Percentiles rank a stretch among this genome's conserved stretches.
These are phyloP conservation scores for Mamestra configurata DNA, from an alignment of 1,140 invertebrate species.

Conservation along the genomic window DNA sequence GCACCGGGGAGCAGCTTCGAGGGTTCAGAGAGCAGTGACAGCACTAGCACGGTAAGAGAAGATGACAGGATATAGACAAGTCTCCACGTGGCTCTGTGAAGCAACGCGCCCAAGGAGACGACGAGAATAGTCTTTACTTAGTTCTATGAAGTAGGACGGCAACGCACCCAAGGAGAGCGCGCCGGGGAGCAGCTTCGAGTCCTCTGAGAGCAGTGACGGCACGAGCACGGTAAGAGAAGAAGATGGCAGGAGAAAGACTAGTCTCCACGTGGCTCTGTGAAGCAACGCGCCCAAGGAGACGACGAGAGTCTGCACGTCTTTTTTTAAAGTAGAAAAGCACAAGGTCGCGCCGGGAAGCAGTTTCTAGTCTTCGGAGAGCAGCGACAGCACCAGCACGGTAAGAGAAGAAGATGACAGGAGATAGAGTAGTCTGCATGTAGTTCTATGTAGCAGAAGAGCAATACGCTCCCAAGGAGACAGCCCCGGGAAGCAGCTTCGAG, in stretches of 20 bases:
- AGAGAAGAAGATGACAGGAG: too few species aligned
- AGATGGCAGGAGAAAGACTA: neutral
- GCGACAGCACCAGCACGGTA: too few species aligned
- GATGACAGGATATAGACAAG: constrained; percentile 9
- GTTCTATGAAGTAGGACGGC: too few species aligned
- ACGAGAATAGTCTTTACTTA: too few species aligned
- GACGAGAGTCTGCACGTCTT: too few species aligned
- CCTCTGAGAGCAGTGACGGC: constrained; percentile 86
- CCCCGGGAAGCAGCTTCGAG: constrained; percentile 86
- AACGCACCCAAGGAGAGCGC: constrained; percentile 65
- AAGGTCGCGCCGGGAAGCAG: constrained; percentile 82
- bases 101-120: too few species aligned
- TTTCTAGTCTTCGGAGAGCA: too few species aligned
- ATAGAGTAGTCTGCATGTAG: too few species aligned
- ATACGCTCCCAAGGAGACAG: constrained; percentile 63
- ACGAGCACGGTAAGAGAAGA: constrained; percentile 79
- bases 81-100: constrained; percentile 90
- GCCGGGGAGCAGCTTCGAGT: constrained; percentile 87
- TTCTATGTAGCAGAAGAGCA: too few species aligned
- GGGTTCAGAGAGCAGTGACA: constrained; percentile 86
- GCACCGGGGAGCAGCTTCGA: constrained; percentile 87
- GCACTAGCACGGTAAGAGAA: constrained; percentile 81
- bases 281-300: too few species aligned
- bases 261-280: too few species aligned
- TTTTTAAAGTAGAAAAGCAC: too few species aligned